Evolutionary conservation across 2,888 invertebrate genomes (phyloP), one percentile per base, ranked within the genome.

Genomic region (Hemaris fuciformis): DNA sequence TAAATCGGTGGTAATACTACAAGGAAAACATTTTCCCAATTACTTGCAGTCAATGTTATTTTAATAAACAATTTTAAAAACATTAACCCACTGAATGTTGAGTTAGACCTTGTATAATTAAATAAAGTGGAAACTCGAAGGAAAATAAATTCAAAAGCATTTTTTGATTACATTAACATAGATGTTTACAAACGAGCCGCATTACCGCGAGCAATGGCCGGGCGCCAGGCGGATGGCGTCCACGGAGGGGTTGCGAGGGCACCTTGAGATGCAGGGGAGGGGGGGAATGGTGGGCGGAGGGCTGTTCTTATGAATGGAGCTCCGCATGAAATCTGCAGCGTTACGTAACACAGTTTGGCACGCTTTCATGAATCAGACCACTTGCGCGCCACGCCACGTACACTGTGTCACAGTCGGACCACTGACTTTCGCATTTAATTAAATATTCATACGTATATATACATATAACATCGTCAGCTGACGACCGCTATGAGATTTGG

Each of bases 301-400:
- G 60, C 61, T 59, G 61, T 62, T 64, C 72, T 83, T 72, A 76
- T 86, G 85, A 87, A 87, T 85, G 87, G 72, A 79, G 66, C 80
- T 70, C 82, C 84, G 84, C 86, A 84, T 83, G 81, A 76, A 79
- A 83, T 81, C 87, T 87, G 87, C 87, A 87, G 70, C 75, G 76
- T 88, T 87, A 87, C 79, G 81, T 86, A 87, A 88, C 73, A 64
- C 59, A 59, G 68, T 77, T 80, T 85, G 84, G 85, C 85, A 82
- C 78, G 74, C 68, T 74, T 77, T 76, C 77, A 68, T 77, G 65
- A 27, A 43, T 53, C 53, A 38, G 34, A 31, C 43, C 34, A 43
- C 59, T 27, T 57, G 23, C 20, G 38, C 13, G n/a, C 31, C 31
- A 13, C 20, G 13, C 45, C 13, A 7, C 53, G 53, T 53, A 27